Percentiles rank a stretch among this genome's conserved stretches.
phyloP scores from a whole-genome alignment of 2,797 vertebrate genomes.

The Eupleurogrammus muticus region DNA sequence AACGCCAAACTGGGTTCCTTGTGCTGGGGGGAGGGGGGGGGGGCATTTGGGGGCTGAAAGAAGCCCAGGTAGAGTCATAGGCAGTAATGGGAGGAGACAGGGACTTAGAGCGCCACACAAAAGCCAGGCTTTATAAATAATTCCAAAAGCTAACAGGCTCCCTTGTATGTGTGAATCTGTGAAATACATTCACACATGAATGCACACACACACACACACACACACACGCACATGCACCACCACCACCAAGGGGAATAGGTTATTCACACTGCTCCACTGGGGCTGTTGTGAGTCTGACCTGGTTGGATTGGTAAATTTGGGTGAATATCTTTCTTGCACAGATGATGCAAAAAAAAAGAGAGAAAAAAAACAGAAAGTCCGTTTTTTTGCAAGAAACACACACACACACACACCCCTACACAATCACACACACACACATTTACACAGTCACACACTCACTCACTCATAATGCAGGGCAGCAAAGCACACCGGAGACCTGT shows the following conservation, averaged over 20 bases:
- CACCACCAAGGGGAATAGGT: constrained; percentile 70
- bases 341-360: constrained; percentile 57
- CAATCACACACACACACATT: constrained; percentile 36
- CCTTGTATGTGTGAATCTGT: constrained; percentile 80
- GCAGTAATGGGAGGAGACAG: constrained; percentile 88
- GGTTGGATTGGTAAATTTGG: constrained; percentile 61
- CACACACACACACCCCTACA: constrained; percentile 21
- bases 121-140: constrained; percentile 89
- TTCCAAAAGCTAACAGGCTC: constrained; percentile 88
- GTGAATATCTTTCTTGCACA: constrained; percentile 64
- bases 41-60: constrained; percentile 61
- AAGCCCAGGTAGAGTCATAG: constrained; percentile 82
- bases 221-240: constrained; percentile 17
- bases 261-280: constrained; percentile 65
- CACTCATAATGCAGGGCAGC: constrained; percentile 79
- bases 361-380: constrained; percentile 37
- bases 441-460: constrained; percentile 45
- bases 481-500: constrained; percentile 83
- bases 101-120: constrained; percentile 86
- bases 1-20: constrained; percentile 50
- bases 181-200: constrained; percentile 76
- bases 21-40: constrained; percentile 56
- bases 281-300: constrained; percentile 67
- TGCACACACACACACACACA: constrained; percentile 58
- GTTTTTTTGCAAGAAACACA: constrained; percentile 44